Base-by-base conservation (phyloP, 2,888 invertebrate species). In the Tenthredo livida region DNA sequence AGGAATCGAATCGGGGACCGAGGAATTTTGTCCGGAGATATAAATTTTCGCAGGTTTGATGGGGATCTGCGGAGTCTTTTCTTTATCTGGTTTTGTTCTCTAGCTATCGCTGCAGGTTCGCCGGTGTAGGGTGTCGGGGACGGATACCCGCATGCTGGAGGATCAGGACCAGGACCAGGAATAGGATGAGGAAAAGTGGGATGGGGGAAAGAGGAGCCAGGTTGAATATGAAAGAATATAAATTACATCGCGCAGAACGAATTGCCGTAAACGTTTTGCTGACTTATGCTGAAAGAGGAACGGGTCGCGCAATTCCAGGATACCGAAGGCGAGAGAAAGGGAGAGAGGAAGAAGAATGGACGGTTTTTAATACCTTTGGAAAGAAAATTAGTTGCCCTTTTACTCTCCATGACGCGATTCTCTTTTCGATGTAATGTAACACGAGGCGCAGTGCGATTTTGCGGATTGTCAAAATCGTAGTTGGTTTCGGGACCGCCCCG, bases 201-300 rank as follows among this genome's bases (percentile, higher is more conserved):
- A 21, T 9, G 78, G 58, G 58, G 61, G 58, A 37, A 80, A 47
- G 50, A 50, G 40, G 77, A 54, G 40, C 50, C 21, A 86, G 88
- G 87, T 89, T 87, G 90, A 90, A 91, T 91, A 92, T 91, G 92
- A 91, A 90, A 90, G 90, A 90, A 89, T 89, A 91, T 91, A 91
- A 92, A 91, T 92, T 91, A 91, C 86, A 87, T 80, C 72, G 61
- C 72, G 37, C 84, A 86, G 87, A 89, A 89, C 89, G 90, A 90
- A 91, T 90, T 89, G 87, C 89, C 89, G 88, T 90, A 90, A 90
- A 90, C 90, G 89, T 91, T 90, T 90, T 89, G 89, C 90, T 89
- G 90, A 90, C 90, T 91, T 89, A 87, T 61, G 73, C 61, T 17
- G 77, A 65, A 82, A 73, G 12, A 67, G 37, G 67, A 40, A 40